Base-by-base conservation (phyloP, 2,797 vertebrate genomes). In the Delichon dasypus region DNA sequence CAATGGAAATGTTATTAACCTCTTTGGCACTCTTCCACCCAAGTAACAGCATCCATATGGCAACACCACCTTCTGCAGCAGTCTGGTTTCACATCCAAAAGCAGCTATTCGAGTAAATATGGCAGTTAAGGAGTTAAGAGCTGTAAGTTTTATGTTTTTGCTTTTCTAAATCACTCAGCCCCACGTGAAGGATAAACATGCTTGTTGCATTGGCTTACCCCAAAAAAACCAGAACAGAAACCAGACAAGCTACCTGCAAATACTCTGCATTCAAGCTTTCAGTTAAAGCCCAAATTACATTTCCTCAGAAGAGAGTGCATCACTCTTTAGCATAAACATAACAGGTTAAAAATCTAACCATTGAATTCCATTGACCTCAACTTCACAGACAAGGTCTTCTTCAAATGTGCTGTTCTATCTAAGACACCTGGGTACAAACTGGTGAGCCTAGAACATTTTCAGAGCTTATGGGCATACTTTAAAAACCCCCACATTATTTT, bases 1-100 rank as follows among this genome's bases (percentile, higher is more conserved):
- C 85, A 96, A 91, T 76, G 42, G 80, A 94, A 95, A 92, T 27
- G 60, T 91, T 85, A 93, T 80, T 86, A 90, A 93, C 8, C 5
- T 58, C 79, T 76, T 53, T 88, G 70, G 94, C 77, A 11, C 29
- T 68, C 48, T 30, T 89, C 92, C 70, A 90, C 11, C 47, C 80
- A 68, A 94, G 40, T 53, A 95, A 89, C 65, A 94, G 75, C 68
- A 94, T 66, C 89, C 90, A 79, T 73, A 89, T 74, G 76, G 84
- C 60, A 79, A 42, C 30, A 85, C 25, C 67, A 85, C 68, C 67
- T 95, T 75, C 79, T 64, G 60, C 72, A 94, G 81, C 66, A 81
- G 73, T 4, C 71, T 16, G 23, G 26, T n/a, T 89, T 89, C 90
- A 82, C n/a, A 68, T 26, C 17, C 54, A 64, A 75, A 67, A 25